Percentiles rank a stretch among this genome's conserved stretches.
Conservation (phyloP, 2,797 vertebrate genomes). For the Labroides dimidiatus region DNA sequence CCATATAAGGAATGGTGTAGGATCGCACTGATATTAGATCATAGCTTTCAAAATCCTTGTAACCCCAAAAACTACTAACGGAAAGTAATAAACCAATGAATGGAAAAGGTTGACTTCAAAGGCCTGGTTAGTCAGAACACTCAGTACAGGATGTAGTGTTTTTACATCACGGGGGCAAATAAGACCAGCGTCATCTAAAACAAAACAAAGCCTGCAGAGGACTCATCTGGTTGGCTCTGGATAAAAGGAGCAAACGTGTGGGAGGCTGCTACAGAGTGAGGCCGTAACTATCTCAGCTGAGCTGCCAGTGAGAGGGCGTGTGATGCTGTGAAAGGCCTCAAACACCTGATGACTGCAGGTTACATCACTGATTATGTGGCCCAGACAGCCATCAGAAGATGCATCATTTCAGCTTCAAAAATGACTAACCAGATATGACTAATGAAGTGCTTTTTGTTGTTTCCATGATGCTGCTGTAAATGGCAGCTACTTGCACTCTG, state of each 20-base stretch:
- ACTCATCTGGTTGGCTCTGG: conserved; percentile 48
- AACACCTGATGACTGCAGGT: conserved; percentile 70
- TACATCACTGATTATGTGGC: conserved; percentile 63
- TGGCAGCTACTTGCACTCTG: conserved; percentile 62
- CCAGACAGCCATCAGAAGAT: conserved; percentile 57
- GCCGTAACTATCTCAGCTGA: conserved; percentile 54
- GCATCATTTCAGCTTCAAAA: conserved; percentile 66
- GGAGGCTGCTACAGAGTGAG: conserved; percentile 61
- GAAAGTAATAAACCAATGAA: too few species aligned
- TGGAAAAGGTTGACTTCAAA: neutral
- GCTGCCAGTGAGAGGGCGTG: conserved; percentile 60
- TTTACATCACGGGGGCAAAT: conserved; percentile 26
- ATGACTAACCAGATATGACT: conserved; percentile 67
- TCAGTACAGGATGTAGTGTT: conserved; percentile 11
- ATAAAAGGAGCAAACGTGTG: conserved; percentile 62
- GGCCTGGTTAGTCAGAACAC: conserved; percentile 10
- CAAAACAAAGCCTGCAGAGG: conserved; percentile 36
- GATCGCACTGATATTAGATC: too few species aligned
- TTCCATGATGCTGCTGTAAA: conserved; percentile 64
- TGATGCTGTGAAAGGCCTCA: conserved; percentile 60
- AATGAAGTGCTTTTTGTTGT: conserved; percentile 59
- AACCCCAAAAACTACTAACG: too few species aligned
- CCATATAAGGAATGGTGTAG: too few species aligned
- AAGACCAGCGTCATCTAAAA: conserved; percentile 29
- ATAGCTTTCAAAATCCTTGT: too few species aligned